A percentile compares a stretch with the other conserved stretches of the same genome.
Evolutionary conservation across 2,113 vertebrate species (phyloP).

Genomic region (Heterochromis multidens): DNA sequence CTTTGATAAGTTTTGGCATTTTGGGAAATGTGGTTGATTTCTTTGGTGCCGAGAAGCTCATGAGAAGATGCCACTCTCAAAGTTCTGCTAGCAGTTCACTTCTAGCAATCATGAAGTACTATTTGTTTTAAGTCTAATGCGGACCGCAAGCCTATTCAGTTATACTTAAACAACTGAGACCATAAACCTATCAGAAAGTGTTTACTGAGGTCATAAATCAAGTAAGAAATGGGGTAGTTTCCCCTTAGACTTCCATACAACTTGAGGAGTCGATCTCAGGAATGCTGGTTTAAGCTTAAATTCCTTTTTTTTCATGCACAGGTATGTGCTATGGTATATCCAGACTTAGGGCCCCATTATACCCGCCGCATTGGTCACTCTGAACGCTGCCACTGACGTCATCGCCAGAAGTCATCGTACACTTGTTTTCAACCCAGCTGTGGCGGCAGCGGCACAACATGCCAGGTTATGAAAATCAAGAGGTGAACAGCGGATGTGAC

Average conservation of each 20-base stretch:
- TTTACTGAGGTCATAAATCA: not conserved
- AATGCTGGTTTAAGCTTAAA: not conserved
- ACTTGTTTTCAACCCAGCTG: not conserved
- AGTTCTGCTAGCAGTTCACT: not conserved
- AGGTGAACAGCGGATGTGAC: too few species aligned
- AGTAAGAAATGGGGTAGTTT: accelerated
- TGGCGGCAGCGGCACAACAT: too few species aligned
- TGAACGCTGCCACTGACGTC: not conserved
- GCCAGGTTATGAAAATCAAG: too few species aligned
- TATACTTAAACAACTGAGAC: not conserved
- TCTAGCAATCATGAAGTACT: too few species aligned
- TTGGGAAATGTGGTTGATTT: not conserved
- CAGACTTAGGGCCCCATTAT: not conserved
- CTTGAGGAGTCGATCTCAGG: not conserved
- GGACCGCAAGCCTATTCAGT: too few species aligned
- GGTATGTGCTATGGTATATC: not conserved
- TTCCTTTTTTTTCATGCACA: not conserved
- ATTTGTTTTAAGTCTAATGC: too few species aligned
- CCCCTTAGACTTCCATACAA: not conserved
- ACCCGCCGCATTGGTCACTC: not conserved
- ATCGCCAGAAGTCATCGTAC: not conserved
- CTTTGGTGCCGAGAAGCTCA: accelerated
- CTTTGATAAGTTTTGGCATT: not conserved
- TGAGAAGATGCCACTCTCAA: not conserved
- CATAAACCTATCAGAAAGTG: not conserved